Evolutionary conservation across 2,888 invertebrate species (phyloP).

Genomic region (Apotomis turbidana): DNA sequence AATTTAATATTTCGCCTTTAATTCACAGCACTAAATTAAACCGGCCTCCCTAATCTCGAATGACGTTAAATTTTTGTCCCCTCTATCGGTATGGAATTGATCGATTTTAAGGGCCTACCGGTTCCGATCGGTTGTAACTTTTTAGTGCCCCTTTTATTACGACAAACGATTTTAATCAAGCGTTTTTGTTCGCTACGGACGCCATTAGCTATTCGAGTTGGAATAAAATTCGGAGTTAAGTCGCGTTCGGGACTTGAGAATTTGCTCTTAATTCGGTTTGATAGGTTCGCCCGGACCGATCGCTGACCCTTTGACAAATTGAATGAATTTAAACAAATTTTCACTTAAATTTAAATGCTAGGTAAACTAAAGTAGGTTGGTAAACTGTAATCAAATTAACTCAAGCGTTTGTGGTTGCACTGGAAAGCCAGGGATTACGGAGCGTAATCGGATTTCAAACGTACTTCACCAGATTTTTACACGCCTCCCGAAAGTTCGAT

Average conservation of each 20-base stretch:
- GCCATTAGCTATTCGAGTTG: conserved; percentile 76
- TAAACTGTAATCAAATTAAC: conserved; percentile 7
- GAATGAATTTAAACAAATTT: conserved; percentile 52
- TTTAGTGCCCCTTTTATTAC: conserved; percentile 82
- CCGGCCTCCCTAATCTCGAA: conserved; percentile 62
- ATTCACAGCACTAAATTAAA: conserved; percentile 69
- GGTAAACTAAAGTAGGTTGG: conserved; percentile 9
- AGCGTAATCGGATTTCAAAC: conserved; percentile 7
- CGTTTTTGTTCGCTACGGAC: conserved; percentile 77
- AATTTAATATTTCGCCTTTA: conserved; percentile 71
- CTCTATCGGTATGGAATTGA: conserved; percentile 73
- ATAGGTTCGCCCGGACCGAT: conserved; percentile 61
- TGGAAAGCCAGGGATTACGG: neutral
- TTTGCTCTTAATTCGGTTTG: conserved; percentile 76
- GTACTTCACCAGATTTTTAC: neutral
- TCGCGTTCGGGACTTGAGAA: conserved; percentile 72
- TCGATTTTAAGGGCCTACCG: conserved; percentile 81
- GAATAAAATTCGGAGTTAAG: conserved; percentile 77
- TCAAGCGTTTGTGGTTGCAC: neutral
- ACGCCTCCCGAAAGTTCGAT: neutral
- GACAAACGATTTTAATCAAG: conserved; percentile 84
- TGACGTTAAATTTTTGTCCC: conserved; percentile 76
- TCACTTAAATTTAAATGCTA: conserved; percentile 51
- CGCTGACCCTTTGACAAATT: conserved; percentile 61
- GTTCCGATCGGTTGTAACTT: conserved; percentile 79